phyloP scores from a whole-genome alignment of 2,888 invertebrate species.

The Drosophila maculinotata region DNA sequence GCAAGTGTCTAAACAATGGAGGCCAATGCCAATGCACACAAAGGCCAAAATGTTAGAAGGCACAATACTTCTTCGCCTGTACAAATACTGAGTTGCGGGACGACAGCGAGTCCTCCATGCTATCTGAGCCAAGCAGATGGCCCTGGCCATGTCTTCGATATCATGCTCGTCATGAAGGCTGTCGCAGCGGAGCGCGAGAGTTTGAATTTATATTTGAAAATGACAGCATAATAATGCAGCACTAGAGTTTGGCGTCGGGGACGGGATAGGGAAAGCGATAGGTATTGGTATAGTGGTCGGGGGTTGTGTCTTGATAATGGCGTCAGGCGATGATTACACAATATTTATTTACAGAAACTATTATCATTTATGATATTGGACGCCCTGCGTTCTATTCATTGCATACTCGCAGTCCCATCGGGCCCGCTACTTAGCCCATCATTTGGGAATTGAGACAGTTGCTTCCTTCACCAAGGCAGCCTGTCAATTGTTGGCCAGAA shows the following conservation, averaged over 20 bases:
- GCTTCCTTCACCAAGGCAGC: conserved; percentile 55
- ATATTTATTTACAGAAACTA: conserved; percentile 75
- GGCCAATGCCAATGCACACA: conserved; percentile 47
- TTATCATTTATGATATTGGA: conserved; percentile 70
- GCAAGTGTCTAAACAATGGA: conserved; percentile 75
- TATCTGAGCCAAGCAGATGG: conserved; percentile 59
- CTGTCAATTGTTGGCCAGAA: conserved; percentile 35
- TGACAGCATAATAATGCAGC: conserved; percentile 73
- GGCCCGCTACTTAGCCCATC: conserved; percentile 49
- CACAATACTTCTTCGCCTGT: conserved; percentile 26
- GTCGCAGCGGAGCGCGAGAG: conserved; percentile 54
- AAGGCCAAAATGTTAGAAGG: conserved; percentile 41
- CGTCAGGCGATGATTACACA: conserved; percentile 68
- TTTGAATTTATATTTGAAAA: conserved; percentile 66
- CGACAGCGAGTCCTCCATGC: conserved; percentile 41
- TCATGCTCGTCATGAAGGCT: conserved; percentile 69
- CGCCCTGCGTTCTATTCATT: conserved; percentile 16
- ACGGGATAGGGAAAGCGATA: not conserved
- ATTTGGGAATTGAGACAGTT: conserved; percentile 67
- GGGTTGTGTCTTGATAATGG: conserved; percentile 39
- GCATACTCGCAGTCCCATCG: conserved; percentile 9
- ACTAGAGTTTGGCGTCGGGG: conserved; percentile 9
- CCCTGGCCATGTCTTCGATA: conserved; percentile 57
- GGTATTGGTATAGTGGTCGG: no score
- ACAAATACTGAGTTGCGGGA: conserved; percentile 40